These are phyloP conservation scores for Trissoscelio sp. DNA, from an alignment of 2,888 invertebrate genomes.

Conservation along the genomic window DNA sequence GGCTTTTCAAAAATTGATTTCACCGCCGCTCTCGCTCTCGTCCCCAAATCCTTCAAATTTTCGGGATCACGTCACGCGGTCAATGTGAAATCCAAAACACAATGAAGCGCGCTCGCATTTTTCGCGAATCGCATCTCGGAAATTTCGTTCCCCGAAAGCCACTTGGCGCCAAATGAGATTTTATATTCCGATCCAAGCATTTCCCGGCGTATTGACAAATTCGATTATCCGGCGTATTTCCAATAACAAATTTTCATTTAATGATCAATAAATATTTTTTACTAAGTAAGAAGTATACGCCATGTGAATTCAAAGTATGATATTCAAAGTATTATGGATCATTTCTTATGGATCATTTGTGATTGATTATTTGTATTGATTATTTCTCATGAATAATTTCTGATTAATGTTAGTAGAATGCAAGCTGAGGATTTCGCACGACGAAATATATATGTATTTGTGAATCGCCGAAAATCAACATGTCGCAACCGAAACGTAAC, in stretches of 20 bases:
- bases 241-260: no score
- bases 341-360: no score
- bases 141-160: slow-evolving; percentile 40
- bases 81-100: slow-evolving; percentile 60
- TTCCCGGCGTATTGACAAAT: slow-evolving; percentile 9
- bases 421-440: no score
- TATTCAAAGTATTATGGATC: no score
- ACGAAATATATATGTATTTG: background rate
- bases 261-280: no score
- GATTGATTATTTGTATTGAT: no score
- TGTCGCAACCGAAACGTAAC: slow-evolving; percentile 32
- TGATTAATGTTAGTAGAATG: no score
- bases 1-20: slow-evolving; percentile 57
- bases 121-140: slow-evolving; percentile 39
- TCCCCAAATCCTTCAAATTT: slow-evolving; percentile 57
- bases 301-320: no score
- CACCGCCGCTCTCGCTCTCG: background rate
- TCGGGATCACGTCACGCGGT: slow-evolving; percentile 62
- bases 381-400: no score
- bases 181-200: slow-evolving; percentile 30
- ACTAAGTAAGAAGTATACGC: no score
- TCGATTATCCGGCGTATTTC: slow-evolving; percentile 15
- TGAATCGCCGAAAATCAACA: slow-evolving; percentile 30
- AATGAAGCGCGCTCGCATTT: slow-evolving; percentile 49
- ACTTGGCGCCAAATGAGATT: slow-evolving; percentile 45